Evolutionary conservation across 1,140 invertebrate species (phyloP).

Genomic region (Octopus bimaculoides): DNA sequence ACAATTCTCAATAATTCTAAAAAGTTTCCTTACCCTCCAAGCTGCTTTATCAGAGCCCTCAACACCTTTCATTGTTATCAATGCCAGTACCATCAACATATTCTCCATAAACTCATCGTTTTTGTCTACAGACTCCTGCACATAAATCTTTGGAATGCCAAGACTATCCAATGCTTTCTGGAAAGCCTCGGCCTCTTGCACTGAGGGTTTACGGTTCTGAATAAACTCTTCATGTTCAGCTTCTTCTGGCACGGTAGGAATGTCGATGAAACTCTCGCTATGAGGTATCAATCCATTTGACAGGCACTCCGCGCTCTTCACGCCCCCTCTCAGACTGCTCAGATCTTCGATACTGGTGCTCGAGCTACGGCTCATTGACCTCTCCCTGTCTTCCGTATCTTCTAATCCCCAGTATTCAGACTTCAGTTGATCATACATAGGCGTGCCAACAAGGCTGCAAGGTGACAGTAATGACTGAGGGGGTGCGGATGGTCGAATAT

Average conservation of each 20-base stretch:
- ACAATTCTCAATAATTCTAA: background rate
- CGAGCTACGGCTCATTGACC: constrained; percentile 44
- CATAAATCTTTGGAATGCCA: constrained; percentile 36
- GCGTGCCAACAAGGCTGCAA: background rate
- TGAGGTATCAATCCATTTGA: constrained; percentile 25
- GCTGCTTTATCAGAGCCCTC: constrained; percentile 62
- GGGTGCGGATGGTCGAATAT: background rate
- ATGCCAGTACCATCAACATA: constrained; percentile 63
- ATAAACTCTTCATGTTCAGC: background rate
- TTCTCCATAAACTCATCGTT: constrained; percentile 63
- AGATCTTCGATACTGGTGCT: constrained; percentile 52
- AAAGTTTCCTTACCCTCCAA: constrained; percentile 60
- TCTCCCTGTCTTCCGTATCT: constrained; percentile 25
- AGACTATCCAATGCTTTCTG: constrained; percentile 41
- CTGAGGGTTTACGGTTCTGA: constrained; percentile 22
- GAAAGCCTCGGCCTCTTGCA: constrained; percentile 30
- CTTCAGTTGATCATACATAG: constrained; percentile 9
- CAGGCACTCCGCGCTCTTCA: constrained; percentile 24
- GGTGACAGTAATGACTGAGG: background rate
- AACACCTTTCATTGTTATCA: constrained; percentile 66
- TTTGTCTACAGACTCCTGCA: constrained; percentile 52
- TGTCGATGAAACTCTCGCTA: constrained; percentile 35
- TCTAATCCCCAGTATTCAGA: constrained; percentile 4
- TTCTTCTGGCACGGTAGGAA: constrained; percentile 12
- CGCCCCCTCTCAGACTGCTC: constrained; percentile 29